Base-by-base conservation (phyloP, 2,888 invertebrate genomes). In the Ophioninae sp. region DNA sequence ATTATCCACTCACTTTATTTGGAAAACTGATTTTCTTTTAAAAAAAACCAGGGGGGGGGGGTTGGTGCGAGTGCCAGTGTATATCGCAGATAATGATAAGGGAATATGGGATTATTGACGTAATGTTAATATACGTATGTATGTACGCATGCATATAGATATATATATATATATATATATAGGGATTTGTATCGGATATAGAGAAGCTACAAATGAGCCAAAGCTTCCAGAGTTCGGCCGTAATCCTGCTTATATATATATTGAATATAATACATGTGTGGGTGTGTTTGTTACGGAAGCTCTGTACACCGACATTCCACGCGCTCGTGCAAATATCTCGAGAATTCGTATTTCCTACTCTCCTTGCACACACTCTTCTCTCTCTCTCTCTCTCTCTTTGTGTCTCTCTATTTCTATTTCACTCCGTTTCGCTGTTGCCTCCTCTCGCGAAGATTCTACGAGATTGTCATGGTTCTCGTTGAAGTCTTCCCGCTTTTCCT, bases 391-490 rank as follows among this genome's bases (percentile, higher is more conserved):
- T 7, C 13, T 44, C 44, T 13, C 44, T 44, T 7, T 44, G 10
- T 44, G 39, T 81, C 70, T 65, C 21, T 62, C 75, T 57, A n/a
- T 23, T 20, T 30, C 30, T 62, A 41, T 13, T 50, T n/a, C 64
- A 64, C 21, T 7, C 37, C n/a, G 37, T 30, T 37, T 20, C 30
- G 13, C 20, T 8, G 5, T 20, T n/a, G 50, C 59, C 41, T 7
- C n/a, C 41, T n/a, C 62, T 56, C 8, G 41, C n/a, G 61, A 62
- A 73, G 68, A 78, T 78, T 78, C 64, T 57, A 78, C 69, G 73
- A 74, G 73, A 78, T 69, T 64, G 78, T 78, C 74, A 78, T 78
- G 72, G 73, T 74, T 73, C 82, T 74, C 74, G 78, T 78, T 78
- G 78, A 78, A 68, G 69, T 73, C 73, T 78, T 39, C 50, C 68